Evolutionary conservation across 2,113 vertebrate species (phyloP).

Genomic region (Podocnemis expansa): DNA sequence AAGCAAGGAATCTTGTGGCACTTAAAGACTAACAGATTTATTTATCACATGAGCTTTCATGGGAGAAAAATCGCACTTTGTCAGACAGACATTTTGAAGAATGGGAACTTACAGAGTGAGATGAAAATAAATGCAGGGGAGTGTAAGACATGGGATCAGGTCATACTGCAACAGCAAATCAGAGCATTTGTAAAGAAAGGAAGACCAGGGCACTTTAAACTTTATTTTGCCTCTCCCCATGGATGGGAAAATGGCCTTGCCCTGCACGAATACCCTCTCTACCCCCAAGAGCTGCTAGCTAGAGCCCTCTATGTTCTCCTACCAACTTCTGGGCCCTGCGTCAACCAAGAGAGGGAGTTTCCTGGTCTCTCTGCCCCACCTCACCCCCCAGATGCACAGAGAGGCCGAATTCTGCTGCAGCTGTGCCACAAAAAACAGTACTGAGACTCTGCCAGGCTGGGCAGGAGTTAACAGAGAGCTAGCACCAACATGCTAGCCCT

Average conservation of each 20-base stretch:
- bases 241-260: too few species aligned
- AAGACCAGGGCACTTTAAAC: too few species aligned
- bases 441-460: background rate
- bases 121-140: too few species aligned
- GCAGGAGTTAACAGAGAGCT: slow-evolving; percentile 66
- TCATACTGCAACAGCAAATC: too few species aligned
- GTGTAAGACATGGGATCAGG: too few species aligned
- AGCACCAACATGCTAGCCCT: background rate
- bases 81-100: too few species aligned
- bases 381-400: rapidly evolving
- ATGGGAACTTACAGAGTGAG: too few species aligned
- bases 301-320: background rate
- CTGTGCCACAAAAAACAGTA: rapidly evolving
- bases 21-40: too few species aligned
- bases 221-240: background rate
- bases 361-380: rapidly evolving
- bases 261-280: background rate
- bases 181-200: too few species aligned
- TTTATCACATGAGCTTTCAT: too few species aligned
- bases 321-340: background rate
- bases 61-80: too few species aligned
- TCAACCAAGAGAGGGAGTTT: background rate
- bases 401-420: background rate
- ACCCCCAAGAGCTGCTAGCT: rapidly evolving
- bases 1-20: too few species aligned